These are phyloP conservation scores for Coptotermes formosanus DNA, from an alignment of 1,140 invertebrate species.

Conservation along the genomic window DNA sequence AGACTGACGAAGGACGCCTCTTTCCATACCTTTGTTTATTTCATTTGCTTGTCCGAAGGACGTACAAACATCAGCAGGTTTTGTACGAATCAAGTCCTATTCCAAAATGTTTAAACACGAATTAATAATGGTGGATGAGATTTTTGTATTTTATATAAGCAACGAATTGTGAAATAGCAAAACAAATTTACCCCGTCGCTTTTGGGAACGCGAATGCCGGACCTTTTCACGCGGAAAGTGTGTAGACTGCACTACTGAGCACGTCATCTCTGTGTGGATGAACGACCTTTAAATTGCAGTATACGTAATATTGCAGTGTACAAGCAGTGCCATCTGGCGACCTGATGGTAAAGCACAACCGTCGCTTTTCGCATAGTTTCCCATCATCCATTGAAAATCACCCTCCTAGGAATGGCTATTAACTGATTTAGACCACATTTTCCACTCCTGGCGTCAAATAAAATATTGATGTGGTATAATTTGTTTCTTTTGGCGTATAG, in stretches of 20 bases:
- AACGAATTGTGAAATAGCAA: neutral
- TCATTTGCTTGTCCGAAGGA: too few relatives aligned
- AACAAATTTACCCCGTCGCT: neutral
- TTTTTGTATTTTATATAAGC: too few relatives aligned
- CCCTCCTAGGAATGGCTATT: neutral
- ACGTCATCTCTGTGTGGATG: neutral
- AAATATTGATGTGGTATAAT: neutral
- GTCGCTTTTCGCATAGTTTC: neutral
- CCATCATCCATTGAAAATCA: neutral
- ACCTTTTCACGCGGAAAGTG: neutral
- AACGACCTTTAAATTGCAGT: conserved; percentile 7
- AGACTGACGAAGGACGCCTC: too few relatives aligned
- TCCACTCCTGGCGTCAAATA: neutral
- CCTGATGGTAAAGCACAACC: conserved; percentile 1
- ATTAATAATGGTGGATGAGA: too few relatives aligned
- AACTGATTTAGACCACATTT: neutral
- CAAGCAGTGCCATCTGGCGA: conserved; percentile 23
- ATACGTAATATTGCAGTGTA: neutral
- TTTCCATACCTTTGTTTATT: too few relatives aligned
- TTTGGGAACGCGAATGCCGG: neutral
- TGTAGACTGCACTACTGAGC: neutral
- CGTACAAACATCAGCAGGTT: too few relatives aligned
- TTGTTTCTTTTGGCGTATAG: neutral
- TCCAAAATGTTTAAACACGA: too few relatives aligned
- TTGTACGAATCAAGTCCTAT: too few relatives aligned